Evolutionary conservation across 2,888 invertebrate genomes (phyloP).

Genomic region (Tillus elongatus): DNA sequence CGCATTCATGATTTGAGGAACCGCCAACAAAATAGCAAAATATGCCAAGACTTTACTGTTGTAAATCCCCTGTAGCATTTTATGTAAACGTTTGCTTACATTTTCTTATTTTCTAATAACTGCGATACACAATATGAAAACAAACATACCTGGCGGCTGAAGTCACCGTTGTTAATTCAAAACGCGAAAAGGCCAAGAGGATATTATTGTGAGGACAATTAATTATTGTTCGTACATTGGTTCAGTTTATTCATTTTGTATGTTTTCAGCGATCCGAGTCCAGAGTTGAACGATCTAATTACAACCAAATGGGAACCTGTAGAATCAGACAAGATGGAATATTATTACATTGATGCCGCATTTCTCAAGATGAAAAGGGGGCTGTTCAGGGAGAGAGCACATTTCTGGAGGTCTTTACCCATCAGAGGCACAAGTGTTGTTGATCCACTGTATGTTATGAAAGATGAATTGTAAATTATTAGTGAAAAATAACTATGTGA

Average conservation of each 20-base stretch:
- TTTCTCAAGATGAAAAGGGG: constrained; percentile 46
- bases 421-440: constrained; percentile 44
- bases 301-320: constrained; percentile 52
- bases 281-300: constrained; percentile 40
- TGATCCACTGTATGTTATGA: no score
- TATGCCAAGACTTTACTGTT: no score
- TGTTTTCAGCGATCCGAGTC: constrained; percentile 56
- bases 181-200: no score
- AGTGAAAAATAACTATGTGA: no score
- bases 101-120: no score
- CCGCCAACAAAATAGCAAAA: no score
- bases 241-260: constrained; percentile 11
- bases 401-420: constrained; percentile 55
- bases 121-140: no score
- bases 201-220: constrained; percentile 5
- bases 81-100: no score
- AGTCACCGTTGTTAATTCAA: no score
- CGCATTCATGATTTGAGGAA: no score
- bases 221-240: background rate
- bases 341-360: constrained; percentile 43
- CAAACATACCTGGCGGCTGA: no score
- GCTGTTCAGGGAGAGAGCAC: constrained; percentile 49
- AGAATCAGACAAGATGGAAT: constrained; percentile 45
- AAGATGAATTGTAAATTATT: constrained; percentile 47
- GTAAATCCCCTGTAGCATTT: no score